A percentile compares a stretch with the other conserved stretches of the same genome.
These are phyloP conservation scores for Magallana ariakensis DNA, from an alignment of 1,140 invertebrate genomes.

Conservation along the genomic window DNA sequence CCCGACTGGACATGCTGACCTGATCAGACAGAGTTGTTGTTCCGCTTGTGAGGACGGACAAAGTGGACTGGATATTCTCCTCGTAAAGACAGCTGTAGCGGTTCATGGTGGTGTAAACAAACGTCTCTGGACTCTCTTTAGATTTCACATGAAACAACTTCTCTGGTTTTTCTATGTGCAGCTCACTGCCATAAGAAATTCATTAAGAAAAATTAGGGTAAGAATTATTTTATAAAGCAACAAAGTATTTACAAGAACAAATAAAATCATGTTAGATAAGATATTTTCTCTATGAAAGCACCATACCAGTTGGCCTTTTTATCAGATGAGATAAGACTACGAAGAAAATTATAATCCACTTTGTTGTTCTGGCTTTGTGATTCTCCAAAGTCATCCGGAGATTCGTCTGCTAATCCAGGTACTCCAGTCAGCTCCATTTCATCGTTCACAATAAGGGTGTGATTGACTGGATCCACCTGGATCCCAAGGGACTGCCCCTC, in stretches of 20 bases:
- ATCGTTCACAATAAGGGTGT: background rate
- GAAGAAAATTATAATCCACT: conserved; percentile 13
- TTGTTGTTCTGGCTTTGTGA: background rate
- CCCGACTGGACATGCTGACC: background rate
- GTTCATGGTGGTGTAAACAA: background rate
- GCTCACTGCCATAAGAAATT: background rate
- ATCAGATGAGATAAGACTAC: conserved; percentile 1
- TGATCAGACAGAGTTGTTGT: conserved; percentile 22
- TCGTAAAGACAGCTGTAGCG: background rate
- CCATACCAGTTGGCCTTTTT: background rate
- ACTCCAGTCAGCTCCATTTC: conserved; percentile 25
- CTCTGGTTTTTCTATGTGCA: background rate
- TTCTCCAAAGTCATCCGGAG: background rate
- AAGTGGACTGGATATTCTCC: background rate
- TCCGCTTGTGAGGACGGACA: background rate
- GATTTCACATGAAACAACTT: background rate
- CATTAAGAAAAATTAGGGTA: background rate
- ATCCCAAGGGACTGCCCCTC: background rate
- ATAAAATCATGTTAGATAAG: too few species aligned
- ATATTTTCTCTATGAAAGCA: too few species aligned
- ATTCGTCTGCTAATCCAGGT: background rate
- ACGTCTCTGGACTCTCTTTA: background rate
- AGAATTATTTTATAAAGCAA: too few species aligned
- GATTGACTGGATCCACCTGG: background rate
- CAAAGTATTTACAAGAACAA: too few species aligned